Percentiles rank a stretch among this genome's conserved stretches.
Evolutionary conservation across 2,888 invertebrate species (phyloP).

Genomic region (Coleophora deauratella): DNA sequence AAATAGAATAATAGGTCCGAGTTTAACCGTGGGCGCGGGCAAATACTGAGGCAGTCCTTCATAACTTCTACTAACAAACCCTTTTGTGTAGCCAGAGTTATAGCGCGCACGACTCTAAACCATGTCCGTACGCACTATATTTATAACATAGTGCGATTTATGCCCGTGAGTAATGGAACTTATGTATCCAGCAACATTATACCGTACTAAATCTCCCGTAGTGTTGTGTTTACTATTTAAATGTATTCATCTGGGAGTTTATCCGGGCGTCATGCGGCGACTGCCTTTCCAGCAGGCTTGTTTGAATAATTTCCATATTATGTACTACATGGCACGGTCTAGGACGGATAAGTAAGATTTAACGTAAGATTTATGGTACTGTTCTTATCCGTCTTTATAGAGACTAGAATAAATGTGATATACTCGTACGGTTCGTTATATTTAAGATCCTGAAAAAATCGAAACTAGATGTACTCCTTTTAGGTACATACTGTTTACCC

Average conservation of each 20-base stretch:
- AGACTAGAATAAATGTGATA: no score
- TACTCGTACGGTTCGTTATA: no score
- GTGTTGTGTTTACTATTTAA: constrained; percentile 72
- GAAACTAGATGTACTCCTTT: no score
- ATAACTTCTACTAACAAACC: constrained; percentile 71
- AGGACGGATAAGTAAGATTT: constrained; percentile 3
- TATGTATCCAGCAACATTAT: constrained; percentile 62
- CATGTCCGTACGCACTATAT: constrained; percentile 57
- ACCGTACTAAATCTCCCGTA: constrained; percentile 61
- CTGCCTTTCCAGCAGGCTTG: constrained; percentile 52
- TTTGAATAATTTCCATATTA: constrained; percentile 65
- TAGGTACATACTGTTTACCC: no score
- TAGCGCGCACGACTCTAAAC: constrained; percentile 49
- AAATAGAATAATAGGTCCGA: constrained; percentile 18
- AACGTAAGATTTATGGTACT: background rate
- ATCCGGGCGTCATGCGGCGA: constrained; percentile 66
- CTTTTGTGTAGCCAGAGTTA: constrained; percentile 59
- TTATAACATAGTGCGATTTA: constrained; percentile 66
- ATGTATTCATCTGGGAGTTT: constrained; percentile 70
- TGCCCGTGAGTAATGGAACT: constrained; percentile 62
- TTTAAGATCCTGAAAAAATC: no score
- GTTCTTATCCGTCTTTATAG: background rate
- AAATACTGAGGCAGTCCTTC: constrained; percentile 48
- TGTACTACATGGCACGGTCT: constrained; percentile 14
- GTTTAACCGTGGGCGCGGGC: constrained; percentile 52